Base-by-base conservation (phyloP, 2,113 vertebrate genomes). In the Oophaga pumilio region DNA sequence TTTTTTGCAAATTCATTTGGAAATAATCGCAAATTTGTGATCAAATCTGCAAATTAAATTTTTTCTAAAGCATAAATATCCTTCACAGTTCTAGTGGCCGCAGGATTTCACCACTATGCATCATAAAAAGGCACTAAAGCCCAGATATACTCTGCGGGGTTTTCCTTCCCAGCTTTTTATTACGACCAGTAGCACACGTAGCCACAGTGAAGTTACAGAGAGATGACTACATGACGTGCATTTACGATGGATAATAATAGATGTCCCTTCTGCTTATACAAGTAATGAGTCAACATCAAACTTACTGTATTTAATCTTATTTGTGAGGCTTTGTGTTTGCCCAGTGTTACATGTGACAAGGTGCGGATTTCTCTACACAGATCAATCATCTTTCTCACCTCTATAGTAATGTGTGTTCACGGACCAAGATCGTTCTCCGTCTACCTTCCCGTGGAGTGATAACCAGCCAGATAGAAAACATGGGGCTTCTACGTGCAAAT, bases 381-480 rank as follows among this genome's bases (percentile, higher is more conserved):
- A 82, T 82, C 80, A 53, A 76, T 88, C 80, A 76, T 52, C 10
- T 52, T 68, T 52, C 66, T 77, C 85, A 57, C 49, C 76, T 2
- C 62, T 53, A 56, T 77, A 17, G 73, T 14, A 79, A 62, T 52
- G 43, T 26, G 57, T 68, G 52, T 69, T 79, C 74, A 69, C 62
- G 50, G 33, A 69, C n/a, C 78, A 20, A 80, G 50, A 69, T 69
- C 22, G 14, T 69, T 56, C 59, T 78, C 6, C 33, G 62, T 86
- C 76, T 79, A 56, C 85, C 79, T 86, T 86, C 85, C 85, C 57
- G 68, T 26, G n/a, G 69, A 66, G 76, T 57, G 85, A 79, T 79
- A 86, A 62, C 10, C 10, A 76, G 84, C 15, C 68, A 56, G n/a
- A 79, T 79, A 77, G 43, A n/a, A 79, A 79, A 79, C 60, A 79